Conservation (phyloP, 2,797 vertebrate genomes). For the Iguana delicatissima region DNA sequence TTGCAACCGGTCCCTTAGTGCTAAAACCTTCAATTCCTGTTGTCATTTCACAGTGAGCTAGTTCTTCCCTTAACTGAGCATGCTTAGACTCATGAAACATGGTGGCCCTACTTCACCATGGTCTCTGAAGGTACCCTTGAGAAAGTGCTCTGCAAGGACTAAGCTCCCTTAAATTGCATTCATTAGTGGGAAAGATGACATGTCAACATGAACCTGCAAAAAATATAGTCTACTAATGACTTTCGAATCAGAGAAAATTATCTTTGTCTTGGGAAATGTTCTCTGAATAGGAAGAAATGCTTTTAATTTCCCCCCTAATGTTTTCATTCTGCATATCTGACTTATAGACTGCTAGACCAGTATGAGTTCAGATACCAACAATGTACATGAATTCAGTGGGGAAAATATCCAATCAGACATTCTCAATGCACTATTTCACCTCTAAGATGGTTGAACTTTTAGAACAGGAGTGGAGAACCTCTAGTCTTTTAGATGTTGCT, state of each 20-base stretch:
- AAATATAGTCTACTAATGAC: not conserved
- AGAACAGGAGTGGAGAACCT: too few relatives aligned
- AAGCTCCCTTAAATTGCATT: not conserved
- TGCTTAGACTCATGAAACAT: not conserved
- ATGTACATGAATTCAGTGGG: not conserved
- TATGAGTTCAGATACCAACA: not conserved
- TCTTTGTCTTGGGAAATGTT: not conserved
- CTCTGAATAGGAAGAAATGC: not conserved
- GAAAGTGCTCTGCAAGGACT: not conserved
- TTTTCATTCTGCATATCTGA: not conserved
- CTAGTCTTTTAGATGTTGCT: too few relatives aligned
- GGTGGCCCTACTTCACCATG: not conserved
- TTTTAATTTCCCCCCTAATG: not conserved
- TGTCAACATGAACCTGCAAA: not conserved
- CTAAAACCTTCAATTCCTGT: not conserved
- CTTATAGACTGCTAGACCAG: not conserved
- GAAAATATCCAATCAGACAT: not conserved
- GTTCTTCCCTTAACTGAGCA: not conserved
- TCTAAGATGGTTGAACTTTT: not conserved
- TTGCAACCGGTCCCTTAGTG: slow-evolving; percentile 8
- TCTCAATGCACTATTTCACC: too few relatives aligned
- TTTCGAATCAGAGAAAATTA: not conserved
- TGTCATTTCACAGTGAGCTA: not conserved
- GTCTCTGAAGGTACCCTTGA: not conserved
- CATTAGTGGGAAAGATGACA: not conserved